phyloP scores from a whole-genome alignment of 2,113 vertebrate genomes.

The Leucosticte australis region DNA sequence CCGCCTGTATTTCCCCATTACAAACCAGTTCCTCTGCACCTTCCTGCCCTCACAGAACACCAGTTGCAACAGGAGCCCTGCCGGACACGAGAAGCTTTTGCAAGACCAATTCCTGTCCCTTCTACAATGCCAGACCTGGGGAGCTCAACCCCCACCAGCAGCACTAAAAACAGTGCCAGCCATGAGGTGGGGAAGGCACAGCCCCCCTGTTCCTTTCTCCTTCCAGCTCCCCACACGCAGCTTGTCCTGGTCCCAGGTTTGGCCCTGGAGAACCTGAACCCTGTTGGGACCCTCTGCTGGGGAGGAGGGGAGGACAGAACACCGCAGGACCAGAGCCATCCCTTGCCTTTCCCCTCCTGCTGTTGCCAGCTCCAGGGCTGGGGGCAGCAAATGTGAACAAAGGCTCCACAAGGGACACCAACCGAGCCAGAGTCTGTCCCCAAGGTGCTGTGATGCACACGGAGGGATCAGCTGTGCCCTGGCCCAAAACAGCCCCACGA shows the following conservation, averaged over 20 bases:
- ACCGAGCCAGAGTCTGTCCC: rapidly evolving
- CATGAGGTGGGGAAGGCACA: rapidly evolving
- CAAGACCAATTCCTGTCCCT: background rate
- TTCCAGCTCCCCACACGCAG: rapidly evolving
- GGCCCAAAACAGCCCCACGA: background rate
- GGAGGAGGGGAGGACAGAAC: background rate
- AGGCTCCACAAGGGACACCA: rapidly evolving
- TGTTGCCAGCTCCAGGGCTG: rapidly evolving
- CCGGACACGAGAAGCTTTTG: background rate
- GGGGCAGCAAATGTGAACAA: background rate
- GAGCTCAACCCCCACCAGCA: background rate
- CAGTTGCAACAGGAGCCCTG: background rate
- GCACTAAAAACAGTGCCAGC: rapidly evolving
- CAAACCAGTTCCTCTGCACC: background rate
- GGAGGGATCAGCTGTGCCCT: background rate
- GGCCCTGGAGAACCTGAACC: background rate
- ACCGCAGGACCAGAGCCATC: rapidly evolving
- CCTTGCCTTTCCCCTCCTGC: rapidly evolving
- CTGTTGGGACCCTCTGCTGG: background rate
- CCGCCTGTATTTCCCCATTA: background rate
- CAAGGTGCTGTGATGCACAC: rapidly evolving
- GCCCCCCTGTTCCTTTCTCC: background rate
- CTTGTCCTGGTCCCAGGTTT: too few species aligned
- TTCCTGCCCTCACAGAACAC: background rate
- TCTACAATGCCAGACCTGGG: rapidly evolving